phyloP scores from a whole-genome alignment of 1,140 invertebrate species.

The Euwallacea fornicatus region DNA sequence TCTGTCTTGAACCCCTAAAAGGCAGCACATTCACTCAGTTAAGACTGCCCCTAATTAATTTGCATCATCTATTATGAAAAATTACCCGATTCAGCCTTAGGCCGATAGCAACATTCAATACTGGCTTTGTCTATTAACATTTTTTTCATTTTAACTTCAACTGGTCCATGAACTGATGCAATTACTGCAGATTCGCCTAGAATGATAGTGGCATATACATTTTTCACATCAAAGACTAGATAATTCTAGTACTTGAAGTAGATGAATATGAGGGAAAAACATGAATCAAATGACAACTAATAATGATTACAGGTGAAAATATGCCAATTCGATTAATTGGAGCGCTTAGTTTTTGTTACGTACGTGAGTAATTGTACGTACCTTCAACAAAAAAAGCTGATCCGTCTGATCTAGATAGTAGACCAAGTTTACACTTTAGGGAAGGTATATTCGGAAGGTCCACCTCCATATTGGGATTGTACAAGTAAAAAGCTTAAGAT shows the following conservation, averaged over 20 bases:
- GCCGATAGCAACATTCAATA: slow-evolving; percentile 76
- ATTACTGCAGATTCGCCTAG: slow-evolving; percentile 76
- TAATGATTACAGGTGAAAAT: too few relatives aligned
- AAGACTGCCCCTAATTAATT: not conserved
- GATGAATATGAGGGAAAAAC: not conserved
- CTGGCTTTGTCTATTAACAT: slow-evolving; percentile 76
- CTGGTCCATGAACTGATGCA: slow-evolving; percentile 80
- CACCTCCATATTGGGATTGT: not conserved
- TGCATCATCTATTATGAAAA: slow-evolving; percentile 10
- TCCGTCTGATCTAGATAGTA: slow-evolving; percentile 72
- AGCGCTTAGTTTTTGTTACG: too few relatives aligned
- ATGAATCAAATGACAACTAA: too few relatives aligned
- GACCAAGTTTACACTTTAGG: slow-evolving; percentile 69
- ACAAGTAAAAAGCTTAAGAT: too few relatives aligned
- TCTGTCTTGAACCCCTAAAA: slow-evolving; percentile 67
- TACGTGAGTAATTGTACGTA: slow-evolving; percentile 43
- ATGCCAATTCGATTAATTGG: too few relatives aligned
- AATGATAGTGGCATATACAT: slow-evolving; percentile 40
- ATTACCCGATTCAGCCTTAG: slow-evolving; percentile 73
- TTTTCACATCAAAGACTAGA: too few relatives aligned
- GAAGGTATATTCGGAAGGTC: slow-evolving; percentile 10
- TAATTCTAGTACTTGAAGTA: not conserved
- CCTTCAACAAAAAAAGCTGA: slow-evolving; percentile 73
- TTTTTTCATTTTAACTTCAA: slow-evolving; percentile 76
- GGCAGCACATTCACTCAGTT: not conserved